phyloP scores from a whole-genome alignment of 2,797 vertebrate species.

The Anguilla pacifica region DNA sequence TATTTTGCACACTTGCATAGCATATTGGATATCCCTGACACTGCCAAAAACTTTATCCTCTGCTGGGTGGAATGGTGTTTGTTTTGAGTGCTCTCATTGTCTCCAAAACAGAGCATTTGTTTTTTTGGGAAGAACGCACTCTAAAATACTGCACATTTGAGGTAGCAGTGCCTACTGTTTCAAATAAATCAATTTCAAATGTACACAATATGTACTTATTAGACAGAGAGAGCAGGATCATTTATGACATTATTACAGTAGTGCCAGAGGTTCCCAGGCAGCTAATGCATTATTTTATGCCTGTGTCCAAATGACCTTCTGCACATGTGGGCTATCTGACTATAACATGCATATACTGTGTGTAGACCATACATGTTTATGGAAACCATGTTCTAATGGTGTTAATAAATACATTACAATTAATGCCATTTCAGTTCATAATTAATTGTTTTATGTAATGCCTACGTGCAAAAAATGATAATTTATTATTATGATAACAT shows the following conservation, averaged over 20 bases:
- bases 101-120: conserved; percentile 41
- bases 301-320: background rate
- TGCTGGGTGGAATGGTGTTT: conserved; percentile 26
- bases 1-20: conserved; percentile 36
- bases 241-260: conserved; percentile 10
- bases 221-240: conserved; percentile 14
- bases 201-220: conserved; percentile 19
- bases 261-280: background rate
- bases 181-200: conserved; percentile 38
- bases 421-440: background rate
- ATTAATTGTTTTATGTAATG: background rate
- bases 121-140: conserved; percentile 34
- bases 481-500: no score
- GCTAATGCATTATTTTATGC: background rate
- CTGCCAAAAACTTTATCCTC: conserved; percentile 31
- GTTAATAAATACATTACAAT: background rate
- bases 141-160: conserved; percentile 35
- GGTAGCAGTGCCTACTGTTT: conserved; percentile 43
- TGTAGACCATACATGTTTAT: background rate
- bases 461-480: background rate
- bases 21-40: conserved; percentile 38
- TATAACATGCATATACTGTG: background rate
- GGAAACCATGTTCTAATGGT: background rate
- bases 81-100: conserved; percentile 19
- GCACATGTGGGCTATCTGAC: background rate